Base-by-base conservation (phyloP, 2,797 vertebrate genomes). In the Pachyuromys duprasi region DNA sequence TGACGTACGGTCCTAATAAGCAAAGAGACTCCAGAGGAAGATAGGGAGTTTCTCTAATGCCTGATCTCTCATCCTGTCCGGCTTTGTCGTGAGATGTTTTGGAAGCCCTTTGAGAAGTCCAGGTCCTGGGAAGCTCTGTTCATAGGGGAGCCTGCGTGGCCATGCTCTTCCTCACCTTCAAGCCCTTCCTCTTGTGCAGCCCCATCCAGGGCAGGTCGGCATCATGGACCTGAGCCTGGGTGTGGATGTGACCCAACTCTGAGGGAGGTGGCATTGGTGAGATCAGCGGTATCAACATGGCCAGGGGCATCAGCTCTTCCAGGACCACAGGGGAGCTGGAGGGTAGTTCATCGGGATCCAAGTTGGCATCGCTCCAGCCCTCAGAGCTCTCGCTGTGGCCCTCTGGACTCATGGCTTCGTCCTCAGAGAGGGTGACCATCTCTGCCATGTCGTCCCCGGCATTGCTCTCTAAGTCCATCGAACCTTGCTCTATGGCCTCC, bases 11-110 rank as follows among this genome's bases (percentile, higher is more conserved):
- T 57, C 62, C 49, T 55, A 57, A 91, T 42, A 94, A 70, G 62
- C 62, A 91, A 69, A 28, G 39, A 69, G 33, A 53, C 91, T 82
- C 45, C 13, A 33, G 2, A 2, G 79, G 78, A 92, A 33, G 67
- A 49, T 72, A 72, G 4, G 62, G 84, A 84, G 76, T 92, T 76
- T 94, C 80, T 97, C 97, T 97, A 96, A 95, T 96, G 96, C 88
- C 82, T 5, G 0, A 3, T 91, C 63, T 86, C 82, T 92, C 53
- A 83, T 80, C 90, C 39, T 0, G 8, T 13, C 0, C 76, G 49
- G 57, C 89, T 95, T 78, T 86, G 70, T 72, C 82, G 79, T 81
- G 75, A 0, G 8, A 0, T 33, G 9, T 33, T 60, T 93, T 9
- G 7, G 53, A 55, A 13, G 70, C 36, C n/a, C 57, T 39, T 5